Evolutionary conservation across 1,140 invertebrate species (phyloP), one percentile per base, ranked within the genome.

Genomic region (Drosophila varians): DNA sequence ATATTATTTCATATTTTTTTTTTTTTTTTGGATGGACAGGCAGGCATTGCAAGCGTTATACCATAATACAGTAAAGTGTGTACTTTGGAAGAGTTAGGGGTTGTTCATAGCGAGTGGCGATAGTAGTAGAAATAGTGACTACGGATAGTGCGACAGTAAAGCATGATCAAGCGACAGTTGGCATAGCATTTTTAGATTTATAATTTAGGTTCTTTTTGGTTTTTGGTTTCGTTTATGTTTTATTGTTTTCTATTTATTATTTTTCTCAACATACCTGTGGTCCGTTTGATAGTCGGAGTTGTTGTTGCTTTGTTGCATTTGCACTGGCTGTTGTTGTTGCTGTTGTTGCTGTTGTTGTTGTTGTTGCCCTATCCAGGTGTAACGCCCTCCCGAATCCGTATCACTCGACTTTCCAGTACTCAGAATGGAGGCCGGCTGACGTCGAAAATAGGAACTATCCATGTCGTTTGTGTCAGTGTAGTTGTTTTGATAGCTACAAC

Each of bases 391-490:
- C 51, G 68, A 45, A 47, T 90, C 77, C 19, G 74, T 42, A 6
- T 87, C 86, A 31, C 38, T 61, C 6, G 83, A 74, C 14, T 87
- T 89, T 5, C 86, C 86, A 25, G 82, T 91, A 60, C 88, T 91
- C 49, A 91, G 94, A 76, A 96, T 94, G 16, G 95, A 94, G 60
- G 94, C 94, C 38, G 95, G 95, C 79, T 96, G 93, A 38, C 96
- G 93, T 40, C 95, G 93, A 90, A 96, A 96, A 92, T 96, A 96
- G 71, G 95, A 95, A 92, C 93, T 95, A 77, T 95, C 94, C 90
- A 95, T 92, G 43, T 96, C 95, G 75, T 94, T 42, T 23, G 83
- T 83, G 69, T 88, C 82, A 52, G 76, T 87, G 6, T 75, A 88
- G 55, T 47, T 87, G 42, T 87, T 87, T 26, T 90, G 88, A 77